Base-by-base conservation (phyloP, 1,140 invertebrate genomes). In the Drosophila willistoni region DNA sequence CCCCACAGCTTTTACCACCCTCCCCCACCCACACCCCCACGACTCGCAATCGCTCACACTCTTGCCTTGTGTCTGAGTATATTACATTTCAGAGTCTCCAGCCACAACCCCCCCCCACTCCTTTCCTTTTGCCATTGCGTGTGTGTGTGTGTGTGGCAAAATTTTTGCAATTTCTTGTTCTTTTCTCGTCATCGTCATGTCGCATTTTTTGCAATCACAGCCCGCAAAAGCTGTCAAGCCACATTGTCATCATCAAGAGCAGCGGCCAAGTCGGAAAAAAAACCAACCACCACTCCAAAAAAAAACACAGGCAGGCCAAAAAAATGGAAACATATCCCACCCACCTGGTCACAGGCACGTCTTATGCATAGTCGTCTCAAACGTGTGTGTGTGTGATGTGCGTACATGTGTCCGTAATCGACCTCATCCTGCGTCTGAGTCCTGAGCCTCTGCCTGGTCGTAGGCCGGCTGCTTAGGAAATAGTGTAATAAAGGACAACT, bases 191-290 rank as follows among this genome's bases (percentile, higher is more conserved):
- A 89, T 89, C 80, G 84, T 51, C 44, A 51, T 81, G 68, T 78
- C 77, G 76, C 84, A 83, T 89, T 89, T 89, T 89, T 89, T 73
- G 80, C 84, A 89, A 89, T 89, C 84, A 89, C 85, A 79, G 84
- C 73, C 73, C 75, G 71, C 79, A 77, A 80, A 76, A 83, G 80
- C 84, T 87, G 84, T 87, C 84, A 81, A 71, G 80, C 74, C 77
- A 89, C 77, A 87, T 89, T 89, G 84, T 89, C 84, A 89, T 89
- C 84, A 89, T 89, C 77, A 51, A 51, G 44, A 51, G 44, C 68
- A 65, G 79, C 64, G 75, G 60, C 69, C 67, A 66, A 76, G 76
- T 68, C 68, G 56, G 60, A 47, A 61, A 68, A 34, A 41, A 39
- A 59, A 17, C 22, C 63, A 61, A 61, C 22, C 47, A 62, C 34